Evolutionary conservation across 2,113 vertebrate genomes (phyloP).

Genomic region (Istiophorus platypterus): DNA sequence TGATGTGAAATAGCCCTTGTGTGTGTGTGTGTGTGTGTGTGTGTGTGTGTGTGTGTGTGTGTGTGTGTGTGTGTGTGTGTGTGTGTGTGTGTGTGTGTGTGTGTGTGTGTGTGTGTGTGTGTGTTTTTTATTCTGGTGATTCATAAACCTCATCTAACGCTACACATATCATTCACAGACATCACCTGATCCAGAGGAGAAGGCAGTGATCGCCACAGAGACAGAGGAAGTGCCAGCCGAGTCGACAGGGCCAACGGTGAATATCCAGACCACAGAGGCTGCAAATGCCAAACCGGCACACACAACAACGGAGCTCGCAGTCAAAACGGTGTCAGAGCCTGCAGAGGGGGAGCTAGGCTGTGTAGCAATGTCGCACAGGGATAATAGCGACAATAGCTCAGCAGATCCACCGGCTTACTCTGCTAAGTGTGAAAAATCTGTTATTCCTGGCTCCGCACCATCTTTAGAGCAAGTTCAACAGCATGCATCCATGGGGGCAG

Average conservation of each 20-base stretch:
- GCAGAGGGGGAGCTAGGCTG: not conserved
- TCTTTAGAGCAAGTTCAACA: not conserved
- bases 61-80: not conserved
- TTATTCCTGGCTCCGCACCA: not conserved
- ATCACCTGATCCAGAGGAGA: conserved; percentile 57
- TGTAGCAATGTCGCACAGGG: not conserved
- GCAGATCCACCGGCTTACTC: not conserved
- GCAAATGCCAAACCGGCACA: conserved; percentile 72
- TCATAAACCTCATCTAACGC: conserved; percentile 17
- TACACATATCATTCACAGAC: conserved; percentile 63
- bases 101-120: not conserved
- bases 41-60: not conserved
- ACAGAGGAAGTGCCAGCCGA: conserved; percentile 68
- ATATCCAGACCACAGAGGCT: conserved; percentile 79
- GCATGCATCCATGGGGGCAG: not conserved
- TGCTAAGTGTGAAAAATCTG: not conserved
- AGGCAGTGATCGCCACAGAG: conserved; percentile 49
- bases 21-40: not conserved
- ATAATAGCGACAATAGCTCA: not conserved
- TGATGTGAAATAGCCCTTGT: conserved; percentile 8
- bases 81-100: not conserved
- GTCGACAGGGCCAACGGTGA: conserved; percentile 83
- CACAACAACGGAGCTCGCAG: conserved; percentile 10
- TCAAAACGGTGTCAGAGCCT: not conserved
- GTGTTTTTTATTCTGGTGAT: conserved; percentile 2